These are phyloP conservation scores for Zele albiditarsus DNA, from an alignment of 2,888 invertebrate genomes.

Conservation along the genomic window DNA sequence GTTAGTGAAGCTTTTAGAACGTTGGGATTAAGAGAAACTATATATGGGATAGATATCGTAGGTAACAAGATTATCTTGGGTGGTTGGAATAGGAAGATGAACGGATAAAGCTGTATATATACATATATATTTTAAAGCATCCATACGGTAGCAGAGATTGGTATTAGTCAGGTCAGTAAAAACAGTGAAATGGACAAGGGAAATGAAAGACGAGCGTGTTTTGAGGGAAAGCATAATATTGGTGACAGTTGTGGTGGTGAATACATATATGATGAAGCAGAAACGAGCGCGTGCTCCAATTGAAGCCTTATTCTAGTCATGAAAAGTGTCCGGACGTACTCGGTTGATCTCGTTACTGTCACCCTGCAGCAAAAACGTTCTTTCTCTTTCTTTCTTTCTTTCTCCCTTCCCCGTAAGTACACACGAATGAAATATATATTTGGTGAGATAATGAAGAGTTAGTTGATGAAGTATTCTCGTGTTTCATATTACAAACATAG, in stretches of 20 bases:
- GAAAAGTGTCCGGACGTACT: constrained; percentile 55
- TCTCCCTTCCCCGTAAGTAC: background rate
- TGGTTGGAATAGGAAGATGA: constrained; percentile 37
- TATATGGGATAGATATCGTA: constrained; percentile 33
- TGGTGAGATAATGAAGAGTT: too few relatives aligned
- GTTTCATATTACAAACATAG: too few relatives aligned
- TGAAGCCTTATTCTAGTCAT: constrained; percentile 62
- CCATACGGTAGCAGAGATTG: constrained; percentile 29
- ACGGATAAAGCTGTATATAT: constrained; percentile 16
- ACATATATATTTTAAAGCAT: background rate
- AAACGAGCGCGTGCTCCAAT: constrained; percentile 60
- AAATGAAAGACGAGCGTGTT: constrained; percentile 3
- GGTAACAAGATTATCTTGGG: constrained; percentile 68
- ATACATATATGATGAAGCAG: background rate
- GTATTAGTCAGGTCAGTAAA: constrained; percentile 42
- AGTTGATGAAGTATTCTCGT: too few relatives aligned
- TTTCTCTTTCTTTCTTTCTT: background rate
- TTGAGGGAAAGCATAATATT: constrained; percentile 17
- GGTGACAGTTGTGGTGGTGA: background rate
- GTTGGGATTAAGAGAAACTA: constrained; percentile 58
- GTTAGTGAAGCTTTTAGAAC: constrained; percentile 54
- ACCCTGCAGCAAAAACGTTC: background rate
- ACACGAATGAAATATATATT: background rate
- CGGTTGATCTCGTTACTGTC: constrained; percentile 64
- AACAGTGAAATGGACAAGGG: constrained; percentile 30